Evolutionary conservation across 53 echinoderm and acorn worm genomes (phyloP), one percentile per base, ranked within the genome.

Genomic region (Astropecten irregularis): DNA sequence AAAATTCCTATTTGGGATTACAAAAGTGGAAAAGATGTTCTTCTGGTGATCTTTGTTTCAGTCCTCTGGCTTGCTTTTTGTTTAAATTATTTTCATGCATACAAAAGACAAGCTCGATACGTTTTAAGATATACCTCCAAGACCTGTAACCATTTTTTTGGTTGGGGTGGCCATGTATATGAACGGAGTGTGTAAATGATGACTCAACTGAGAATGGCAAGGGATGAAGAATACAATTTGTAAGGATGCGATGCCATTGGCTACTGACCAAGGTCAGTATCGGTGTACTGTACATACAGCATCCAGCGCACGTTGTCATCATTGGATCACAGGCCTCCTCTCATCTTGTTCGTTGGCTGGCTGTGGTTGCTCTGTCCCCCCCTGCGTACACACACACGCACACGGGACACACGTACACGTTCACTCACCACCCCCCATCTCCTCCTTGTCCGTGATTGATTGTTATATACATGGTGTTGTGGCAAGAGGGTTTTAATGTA

Each of bases 171-270:
- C 68, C 68, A 3, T 68, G 36, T 36, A 46, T 59, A 77, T 46
- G 79, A 40, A 56, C 32, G 8, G 68, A 16, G 77, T 60, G 61
- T 62, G 79, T 79, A 61, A 62, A 79, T 79, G 79, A 79, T 79
- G 79, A 79, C 79, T 79, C 79, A 79, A 79, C 79, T 13, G 46
- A 0, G 61, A 62, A 10, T 10, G 47, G 46, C 35, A 44, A 23
- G 23, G 68, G 61, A 62, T 79, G 79, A 79, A 62, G 79, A 61
- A 79, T 79, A 79, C 40, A 60, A 79, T 79, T 79, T 79, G 79
- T 62, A 21, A n/a, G n/a, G 79, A 26, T 62, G 79, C 40, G 60
- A 47, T 79, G 79, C 79, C 62, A 79, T 79, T 79, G 79, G 79
- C 79, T 79, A 79, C 20, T 30, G 19, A 42, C 79, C 79, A 79